Evolutionary conservation across 1,140 invertebrate species (phyloP), one percentile per base, ranked within the genome.

Genomic region (Vanessa atalanta): DNA sequence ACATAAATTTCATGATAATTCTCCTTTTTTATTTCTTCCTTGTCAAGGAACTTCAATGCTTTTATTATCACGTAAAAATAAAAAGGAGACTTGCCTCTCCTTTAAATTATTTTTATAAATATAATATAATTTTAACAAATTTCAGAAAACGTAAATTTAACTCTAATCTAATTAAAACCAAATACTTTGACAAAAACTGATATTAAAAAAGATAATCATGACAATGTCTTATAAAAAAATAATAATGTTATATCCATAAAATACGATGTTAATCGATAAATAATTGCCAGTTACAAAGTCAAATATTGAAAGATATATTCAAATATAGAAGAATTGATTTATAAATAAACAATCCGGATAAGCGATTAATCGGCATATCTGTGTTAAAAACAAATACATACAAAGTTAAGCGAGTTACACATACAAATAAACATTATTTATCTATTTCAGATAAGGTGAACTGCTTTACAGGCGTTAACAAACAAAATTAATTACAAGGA

Each of bases 1-100:
- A 73, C 65, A 68, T 73, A 63, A 68, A 63, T 26, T 57, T 23
- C 20, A 60, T 63, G 20, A 68, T 31, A 63, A 61, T 65, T 72
- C 71, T 72, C 66, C 71, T 63, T 66, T 60, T 72, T 72, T 60
- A 69, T 60, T 47, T 55, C 13, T 55, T 67, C 55, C 51, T 60
- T 47, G n/a, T 60, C 14, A 31, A 61, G 13, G 6, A 5, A 15
- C 31, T 23, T 64, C 6, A 12, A 26, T n/a, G 13, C 16, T 64
- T 47, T 47, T 3, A 23, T 9, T 31, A 61, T 60, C 16, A 60
- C 13, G 7, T 20, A 3, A 60, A 60, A 60, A 23, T 15, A 60
- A 60, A 13, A 4, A 51, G 50, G 15, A 51, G 50, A 51, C 48
- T 50, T 50, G 15, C 14, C n/a, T 4, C 1, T 13, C 13, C 50